Evolutionary conservation across 2,113 vertebrate species (phyloP), one percentile per base, ranked within the genome.

Genomic region (Grantiella picta): DNA sequence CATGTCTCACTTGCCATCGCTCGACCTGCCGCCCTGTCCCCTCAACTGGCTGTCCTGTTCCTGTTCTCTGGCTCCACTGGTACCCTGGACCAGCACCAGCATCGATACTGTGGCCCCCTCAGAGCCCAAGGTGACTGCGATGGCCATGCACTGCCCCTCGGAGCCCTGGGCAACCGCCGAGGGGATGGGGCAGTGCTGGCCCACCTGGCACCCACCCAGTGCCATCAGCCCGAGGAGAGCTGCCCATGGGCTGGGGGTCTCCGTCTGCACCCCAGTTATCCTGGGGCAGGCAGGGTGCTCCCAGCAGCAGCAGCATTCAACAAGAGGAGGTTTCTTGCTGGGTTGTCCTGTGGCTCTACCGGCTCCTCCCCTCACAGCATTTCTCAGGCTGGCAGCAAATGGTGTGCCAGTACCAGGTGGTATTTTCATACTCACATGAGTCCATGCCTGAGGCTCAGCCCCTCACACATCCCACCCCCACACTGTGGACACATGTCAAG

Each of bases 111-210:
- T 31, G 18, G 29, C 35, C 10, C 31, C 64, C 28, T 25, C 12
- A 2, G 53, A 35, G 65, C 63, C 50, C 1, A 0, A 5, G 1
- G 12, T 9, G 50, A 17, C 50, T 13, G 45, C 33, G 0, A 0
- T 35, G 31, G 25, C 33, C 77, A 11, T 4, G 0, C 2, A 0
- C 49, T 77, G 69, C 69, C 69, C 59, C 77, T 38, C 2, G 2
- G 7, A 36, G 35, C 36, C 77, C 60, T 8, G 61, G 10, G 29
- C 25, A 8, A 35, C 69, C 0, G 0, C 25, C 2, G 0, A 78
- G 66, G 44, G 70, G 17, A 36, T 0, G 8, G 44, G 42, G 23
- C 50, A 40, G 2, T 0, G 0, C 83, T 19, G n/a, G 9, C 36
- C 47, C 40, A 7, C 40, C 60, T 5, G 5, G 59, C 5, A 1